Evolutionary conservation across 1,140 invertebrate genomes (phyloP).

Genomic region (Callitettix versicolor): DNA sequence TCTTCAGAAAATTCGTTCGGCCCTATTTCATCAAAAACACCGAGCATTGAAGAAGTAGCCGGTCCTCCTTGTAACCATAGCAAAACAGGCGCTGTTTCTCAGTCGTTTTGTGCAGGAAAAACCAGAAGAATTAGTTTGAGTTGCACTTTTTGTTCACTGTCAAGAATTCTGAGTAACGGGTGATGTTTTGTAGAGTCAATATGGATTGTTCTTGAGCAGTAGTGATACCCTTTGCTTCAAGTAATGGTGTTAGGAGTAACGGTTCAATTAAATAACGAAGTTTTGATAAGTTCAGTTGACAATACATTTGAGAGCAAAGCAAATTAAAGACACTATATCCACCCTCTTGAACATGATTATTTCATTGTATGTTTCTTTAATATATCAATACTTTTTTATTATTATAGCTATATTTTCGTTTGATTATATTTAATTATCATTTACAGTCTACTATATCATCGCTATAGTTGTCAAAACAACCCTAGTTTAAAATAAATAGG

Average conservation of each 20-base stretch:
- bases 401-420: too few species aligned
- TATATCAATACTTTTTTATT: too few species aligned
- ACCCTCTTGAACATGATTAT: too few species aligned
- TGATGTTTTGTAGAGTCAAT: background rate
- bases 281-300: too few species aligned
- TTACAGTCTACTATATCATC: too few species aligned
- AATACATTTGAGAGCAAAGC: too few species aligned
- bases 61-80: constrained; percentile 73
- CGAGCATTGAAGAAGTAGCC: constrained; percentile 57
- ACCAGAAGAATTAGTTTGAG: constrained; percentile 66
- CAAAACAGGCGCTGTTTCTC: constrained; percentile 46
- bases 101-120: constrained; percentile 45
- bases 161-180: constrained; percentile 9
- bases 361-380: too few species aligned
- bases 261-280: too few species aligned
- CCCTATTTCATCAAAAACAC: constrained; percentile 56
- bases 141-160: constrained; percentile 16
- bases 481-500: too few species aligned
- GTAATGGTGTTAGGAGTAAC: constrained; percentile 1
- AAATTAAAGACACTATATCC: too few species aligned
- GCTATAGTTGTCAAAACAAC: too few species aligned
- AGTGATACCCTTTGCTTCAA: background rate
- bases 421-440: too few species aligned
- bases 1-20: constrained; percentile 35
- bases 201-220: background rate